A percentile compares a stretch with the other conserved stretches of the same genome.
phyloP scores from a whole-genome alignment of 2,113 vertebrate genomes.

The Myiozetetes cayanensis region DNA sequence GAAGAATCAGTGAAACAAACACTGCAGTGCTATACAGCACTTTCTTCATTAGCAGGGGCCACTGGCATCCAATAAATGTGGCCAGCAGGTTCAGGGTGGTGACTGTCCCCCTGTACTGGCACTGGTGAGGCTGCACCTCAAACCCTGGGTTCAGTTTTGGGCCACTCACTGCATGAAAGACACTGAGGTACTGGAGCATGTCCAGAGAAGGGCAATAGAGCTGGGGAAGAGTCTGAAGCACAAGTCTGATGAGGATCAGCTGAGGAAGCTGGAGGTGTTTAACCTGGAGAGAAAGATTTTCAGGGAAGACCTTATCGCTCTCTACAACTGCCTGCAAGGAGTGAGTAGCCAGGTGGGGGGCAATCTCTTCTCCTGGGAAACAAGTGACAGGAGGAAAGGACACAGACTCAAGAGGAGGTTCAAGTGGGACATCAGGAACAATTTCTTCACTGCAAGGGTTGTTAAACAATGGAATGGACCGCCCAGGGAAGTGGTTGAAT shows the following conservation, averaged over 20 bases:
- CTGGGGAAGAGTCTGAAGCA: not conserved
- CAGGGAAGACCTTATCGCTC: too few relatives aligned
- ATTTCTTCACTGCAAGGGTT: not conserved
- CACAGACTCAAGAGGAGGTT: not conserved
- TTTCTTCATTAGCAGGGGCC: not conserved
- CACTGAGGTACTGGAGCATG: accelerated
- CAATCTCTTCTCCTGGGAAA: not conserved
- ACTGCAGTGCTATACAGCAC: not conserved
- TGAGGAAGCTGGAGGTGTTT: not conserved
- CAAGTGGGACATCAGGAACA: not conserved
- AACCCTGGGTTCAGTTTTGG: not conserved
- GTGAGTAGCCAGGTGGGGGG: accelerated
- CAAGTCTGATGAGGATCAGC: not conserved
- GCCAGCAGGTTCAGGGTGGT: not conserved
- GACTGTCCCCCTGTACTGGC: accelerated
- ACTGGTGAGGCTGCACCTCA: too few relatives aligned
- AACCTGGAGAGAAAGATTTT: not conserved
- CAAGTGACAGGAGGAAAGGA: not conserved
- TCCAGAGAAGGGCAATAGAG: not conserved
- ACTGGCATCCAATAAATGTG: not conserved
- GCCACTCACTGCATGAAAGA: not conserved
- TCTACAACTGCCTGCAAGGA: not conserved
- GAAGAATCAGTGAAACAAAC: constrained; percentile 10
- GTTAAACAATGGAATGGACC: not conserved
- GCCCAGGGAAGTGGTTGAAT: not conserved